Evolutionary conservation across 1,140 invertebrate genomes (phyloP).

Genomic region (Drosophila kikkawai): DNA sequence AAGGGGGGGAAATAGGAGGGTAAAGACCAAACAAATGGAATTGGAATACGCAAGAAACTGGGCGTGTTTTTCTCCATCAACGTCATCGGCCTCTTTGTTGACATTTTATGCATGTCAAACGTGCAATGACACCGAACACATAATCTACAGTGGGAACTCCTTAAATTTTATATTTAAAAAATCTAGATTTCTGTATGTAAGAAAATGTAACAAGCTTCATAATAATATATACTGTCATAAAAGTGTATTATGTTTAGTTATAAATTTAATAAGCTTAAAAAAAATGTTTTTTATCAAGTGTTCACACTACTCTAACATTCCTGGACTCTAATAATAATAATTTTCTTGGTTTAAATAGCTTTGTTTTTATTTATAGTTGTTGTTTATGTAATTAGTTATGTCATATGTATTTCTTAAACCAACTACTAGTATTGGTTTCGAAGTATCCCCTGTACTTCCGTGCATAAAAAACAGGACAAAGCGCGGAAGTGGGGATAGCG

Average conservation of each 20-base stretch:
- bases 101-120: conserved; percentile 71
- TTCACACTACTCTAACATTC: background rate
- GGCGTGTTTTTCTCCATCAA: conserved; percentile 34
- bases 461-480: background rate
- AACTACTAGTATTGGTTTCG: background rate
- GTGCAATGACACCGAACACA: conserved; percentile 62
- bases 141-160: background rate
- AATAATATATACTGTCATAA: background rate
- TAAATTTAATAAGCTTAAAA: background rate
- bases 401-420: background rate
- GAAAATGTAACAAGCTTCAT: background rate
- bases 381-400: background rate
- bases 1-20: background rate
- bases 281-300: too few species aligned
- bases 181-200: background rate
- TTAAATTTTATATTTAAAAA: too few species aligned
- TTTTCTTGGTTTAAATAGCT: background rate
- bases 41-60: conserved; percentile 37
- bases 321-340: too few species aligned
- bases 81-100: conserved; percentile 50
- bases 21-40: conserved; percentile 1
- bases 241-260: background rate
- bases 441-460: conserved; percentile 1
- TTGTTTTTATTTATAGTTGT: background rate
- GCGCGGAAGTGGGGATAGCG: conserved; percentile 7